Evolutionary conservation across 1,140 invertebrate genomes (phyloP).

Genomic region (Manduca sexta): DNA sequence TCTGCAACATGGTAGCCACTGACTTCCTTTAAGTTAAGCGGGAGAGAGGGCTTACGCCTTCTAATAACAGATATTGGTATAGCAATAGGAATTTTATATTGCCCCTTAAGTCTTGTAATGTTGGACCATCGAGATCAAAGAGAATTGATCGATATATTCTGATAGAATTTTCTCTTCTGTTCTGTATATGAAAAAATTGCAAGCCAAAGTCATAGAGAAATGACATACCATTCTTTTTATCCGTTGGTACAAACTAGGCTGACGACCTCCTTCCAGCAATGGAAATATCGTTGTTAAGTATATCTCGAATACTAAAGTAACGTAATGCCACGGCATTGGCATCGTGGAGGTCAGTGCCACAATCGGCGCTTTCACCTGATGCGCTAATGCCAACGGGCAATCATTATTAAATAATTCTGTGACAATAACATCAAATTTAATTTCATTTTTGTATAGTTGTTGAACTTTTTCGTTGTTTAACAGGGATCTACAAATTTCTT

Average conservation of each 20-base stretch:
- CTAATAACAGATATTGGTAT: slow-evolving; percentile 76
- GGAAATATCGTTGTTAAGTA: slow-evolving; percentile 71
- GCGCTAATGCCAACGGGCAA: slow-evolving; percentile 76
- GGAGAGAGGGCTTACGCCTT: slow-evolving; percentile 71
- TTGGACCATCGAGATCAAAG: slow-evolving; percentile 74
- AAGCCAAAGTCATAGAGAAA: slow-evolving; percentile 34
- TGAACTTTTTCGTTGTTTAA: slow-evolving; percentile 62
- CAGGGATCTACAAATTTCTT: slow-evolving; percentile 49
- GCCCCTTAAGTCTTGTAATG: slow-evolving; percentile 72
- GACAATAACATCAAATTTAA: slow-evolving; percentile 79
- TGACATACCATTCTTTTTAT: slow-evolving; percentile 40
- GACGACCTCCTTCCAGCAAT: slow-evolving; percentile 69
- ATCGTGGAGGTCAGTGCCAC: slow-evolving; percentile 74
- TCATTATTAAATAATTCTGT: slow-evolving; percentile 80
- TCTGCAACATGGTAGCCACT: slow-evolving; percentile 78
- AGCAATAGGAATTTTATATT: slow-evolving; percentile 76
- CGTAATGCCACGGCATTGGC: slow-evolving; percentile 75
- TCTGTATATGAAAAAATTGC: slow-evolving; percentile 42
- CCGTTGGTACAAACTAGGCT: slow-evolving; percentile 70
- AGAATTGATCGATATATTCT: slow-evolving; percentile 74
- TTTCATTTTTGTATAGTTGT: slow-evolving; percentile 45
- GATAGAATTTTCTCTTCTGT: slow-evolving; percentile 49
- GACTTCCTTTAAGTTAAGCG: slow-evolving; percentile 78
- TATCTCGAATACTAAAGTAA: slow-evolving; percentile 73
- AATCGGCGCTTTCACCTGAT: slow-evolving; percentile 77